A percentile compares a stretch with the other conserved stretches of the same genome.
Conservation (phyloP, 2,797 vertebrate genomes). For the Onychomys arenicola region DNA sequence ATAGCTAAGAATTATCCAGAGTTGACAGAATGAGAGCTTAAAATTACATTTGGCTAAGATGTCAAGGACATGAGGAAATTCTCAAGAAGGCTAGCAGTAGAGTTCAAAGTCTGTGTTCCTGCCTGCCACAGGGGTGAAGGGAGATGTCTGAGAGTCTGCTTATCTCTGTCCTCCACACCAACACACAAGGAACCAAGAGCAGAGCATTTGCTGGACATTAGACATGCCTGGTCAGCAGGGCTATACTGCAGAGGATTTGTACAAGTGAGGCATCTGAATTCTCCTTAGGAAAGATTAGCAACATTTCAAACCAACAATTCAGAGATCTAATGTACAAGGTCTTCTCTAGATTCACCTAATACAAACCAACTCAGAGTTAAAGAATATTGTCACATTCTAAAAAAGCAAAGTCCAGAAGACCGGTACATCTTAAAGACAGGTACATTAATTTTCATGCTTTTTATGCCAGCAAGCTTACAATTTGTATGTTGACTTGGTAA, state of each 20-base stretch:
- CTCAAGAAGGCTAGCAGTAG: constrained; percentile 13
- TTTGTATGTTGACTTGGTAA: not conserved
- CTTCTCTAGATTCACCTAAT: not conserved
- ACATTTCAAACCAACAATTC: not conserved
- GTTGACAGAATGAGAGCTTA: constrained; percentile 73
- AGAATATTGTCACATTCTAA: not conserved
- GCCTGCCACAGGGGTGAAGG: not conserved
- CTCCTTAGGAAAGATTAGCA: not conserved
- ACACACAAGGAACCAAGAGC: not conserved
- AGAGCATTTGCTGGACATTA: not conserved
- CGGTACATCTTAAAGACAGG: not conserved
- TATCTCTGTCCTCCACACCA: not conserved
- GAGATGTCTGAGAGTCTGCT: not conserved
- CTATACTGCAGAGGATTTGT: not conserved
- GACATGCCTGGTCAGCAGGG: not conserved
- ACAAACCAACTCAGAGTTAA: not conserved
- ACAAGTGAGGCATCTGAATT: not conserved
- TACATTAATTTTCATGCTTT: not conserved
- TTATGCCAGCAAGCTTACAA: not conserved
- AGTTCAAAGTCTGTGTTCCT: constrained; percentile 31
- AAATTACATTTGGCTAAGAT: constrained; percentile 72
- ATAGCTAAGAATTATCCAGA: constrained; percentile 75
- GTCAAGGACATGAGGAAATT: constrained; percentile 70
- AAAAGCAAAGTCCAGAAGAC: not conserved
- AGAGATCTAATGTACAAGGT: not conserved